Conservation (phyloP, 2,888 invertebrate genomes). For the Leptinotarsa peninsularis region DNA sequence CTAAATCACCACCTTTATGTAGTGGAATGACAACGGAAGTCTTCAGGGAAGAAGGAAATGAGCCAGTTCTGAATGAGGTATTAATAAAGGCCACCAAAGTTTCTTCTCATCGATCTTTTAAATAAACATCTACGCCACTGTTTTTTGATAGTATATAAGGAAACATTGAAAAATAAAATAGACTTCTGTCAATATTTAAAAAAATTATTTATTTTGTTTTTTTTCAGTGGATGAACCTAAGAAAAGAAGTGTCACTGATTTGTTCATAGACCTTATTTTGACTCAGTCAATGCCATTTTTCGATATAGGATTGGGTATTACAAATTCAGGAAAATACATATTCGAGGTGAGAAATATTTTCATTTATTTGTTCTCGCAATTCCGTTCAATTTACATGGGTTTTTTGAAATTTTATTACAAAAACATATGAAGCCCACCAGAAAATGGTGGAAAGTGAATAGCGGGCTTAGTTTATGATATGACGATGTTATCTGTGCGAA, state of each 20-base stretch:
- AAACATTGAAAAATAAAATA: too few relatives aligned
- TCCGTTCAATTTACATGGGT: neutral
- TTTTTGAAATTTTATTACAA: neutral
- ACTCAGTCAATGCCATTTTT: conserved; percentile 36
- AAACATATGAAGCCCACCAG: neutral
- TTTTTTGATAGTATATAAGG: too few relatives aligned
- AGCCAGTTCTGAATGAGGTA: too few relatives aligned
- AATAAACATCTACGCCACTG: too few relatives aligned
- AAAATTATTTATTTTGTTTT: neutral
- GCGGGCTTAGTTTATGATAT: too few relatives aligned
- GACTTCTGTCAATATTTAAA: neutral
- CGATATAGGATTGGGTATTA: conserved; percentile 32
- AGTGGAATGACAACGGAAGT: too few relatives aligned
- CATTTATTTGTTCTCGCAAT: neutral
- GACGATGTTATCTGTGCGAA: too few relatives aligned
- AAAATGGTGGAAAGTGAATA: too few relatives aligned
- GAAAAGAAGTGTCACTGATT: conserved; percentile 2
- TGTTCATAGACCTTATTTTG: conserved; percentile 25
- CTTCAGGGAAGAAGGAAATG: too few relatives aligned
- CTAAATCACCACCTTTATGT: too few relatives aligned
- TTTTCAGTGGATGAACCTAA: conserved; percentile 23
- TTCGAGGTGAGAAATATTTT: conserved; percentile 29
- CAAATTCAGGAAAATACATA: conserved; percentile 8
- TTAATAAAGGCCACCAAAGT: too few relatives aligned
- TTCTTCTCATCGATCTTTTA: too few relatives aligned